A percentile compares a stretch with the other conserved stretches of the same genome.
Evolutionary conservation across 2,797 vertebrate species (phyloP).

Genomic region (Sternarchorhynchus goeldii): DNA sequence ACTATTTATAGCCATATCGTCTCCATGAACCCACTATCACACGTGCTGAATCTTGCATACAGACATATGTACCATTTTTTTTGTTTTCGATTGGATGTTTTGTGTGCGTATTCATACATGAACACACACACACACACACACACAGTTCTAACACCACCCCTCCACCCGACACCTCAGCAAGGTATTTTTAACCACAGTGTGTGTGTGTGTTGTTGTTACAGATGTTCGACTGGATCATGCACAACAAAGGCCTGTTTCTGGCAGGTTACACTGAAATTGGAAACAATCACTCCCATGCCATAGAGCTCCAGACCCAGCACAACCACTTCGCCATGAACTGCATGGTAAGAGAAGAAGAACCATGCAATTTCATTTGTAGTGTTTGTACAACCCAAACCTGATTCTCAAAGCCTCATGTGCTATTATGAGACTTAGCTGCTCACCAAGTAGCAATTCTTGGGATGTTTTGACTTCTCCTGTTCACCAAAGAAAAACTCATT

Average conservation of each 20-base stretch:
- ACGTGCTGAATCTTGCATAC: constrained; percentile 14
- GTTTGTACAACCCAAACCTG: not conserved
- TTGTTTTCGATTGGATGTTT: too few species aligned
- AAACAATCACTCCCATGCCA: constrained; percentile 93
- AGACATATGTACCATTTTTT: not conserved
- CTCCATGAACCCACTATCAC: constrained; percentile 27
- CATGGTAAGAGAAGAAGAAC: constrained; percentile 84
- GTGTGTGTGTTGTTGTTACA: constrained; percentile 61
- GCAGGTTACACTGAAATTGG: constrained; percentile 98
- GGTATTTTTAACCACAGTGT: not conserved
- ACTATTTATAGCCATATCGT: constrained; percentile 52
- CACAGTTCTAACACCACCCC: not conserved
- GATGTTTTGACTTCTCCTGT: not conserved
- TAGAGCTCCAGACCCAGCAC: constrained; percentile 99
- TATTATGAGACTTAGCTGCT: not conserved
- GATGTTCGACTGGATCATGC: constrained; percentile 99
- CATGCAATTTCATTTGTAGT: not conserved
- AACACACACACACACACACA: not conserved
- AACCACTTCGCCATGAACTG: constrained; percentile 99
- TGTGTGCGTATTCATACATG: not conserved
- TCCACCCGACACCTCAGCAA: not conserved
- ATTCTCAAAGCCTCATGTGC: not conserved
- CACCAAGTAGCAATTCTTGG: not conserved
- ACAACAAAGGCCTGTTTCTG: constrained; percentile 99
- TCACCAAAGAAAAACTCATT: not conserved